Conservation (phyloP, 2,113 vertebrate species). For the Nestor notabilis region DNA sequence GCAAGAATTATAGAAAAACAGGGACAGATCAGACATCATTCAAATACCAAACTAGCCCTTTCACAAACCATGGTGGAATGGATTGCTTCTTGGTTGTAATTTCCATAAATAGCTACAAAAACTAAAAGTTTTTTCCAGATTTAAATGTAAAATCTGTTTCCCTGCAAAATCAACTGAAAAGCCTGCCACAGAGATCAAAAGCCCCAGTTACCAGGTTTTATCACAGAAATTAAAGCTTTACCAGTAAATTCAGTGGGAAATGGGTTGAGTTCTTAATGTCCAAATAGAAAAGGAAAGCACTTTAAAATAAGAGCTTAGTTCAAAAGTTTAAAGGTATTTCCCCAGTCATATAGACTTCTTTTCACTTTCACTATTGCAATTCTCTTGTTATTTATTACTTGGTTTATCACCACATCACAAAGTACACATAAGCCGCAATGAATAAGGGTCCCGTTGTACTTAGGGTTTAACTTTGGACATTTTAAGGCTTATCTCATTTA, state of each 20-base stretch:
- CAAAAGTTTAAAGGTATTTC: not conserved
- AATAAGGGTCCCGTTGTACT: not conserved
- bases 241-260: not conserved
- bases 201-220: not conserved
- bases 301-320: not conserved
- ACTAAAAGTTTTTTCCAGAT: not conserved
- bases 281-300: not conserved
- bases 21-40: not conserved
- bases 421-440: not conserved
- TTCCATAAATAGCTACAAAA: not conserved
- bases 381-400: not conserved
- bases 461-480: not conserved
- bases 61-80: not conserved
- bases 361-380: not conserved
- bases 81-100: not conserved
- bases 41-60: not conserved
- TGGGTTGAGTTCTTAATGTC: not conserved
- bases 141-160: not conserved
- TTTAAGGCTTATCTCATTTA: not conserved
- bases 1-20: constrained; percentile 47
- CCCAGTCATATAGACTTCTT: not conserved
- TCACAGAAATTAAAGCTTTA: not conserved
- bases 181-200: not conserved
- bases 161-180: not conserved
- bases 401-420: not conserved